phyloP scores from a whole-genome alignment of 1,140 invertebrate species.

The Sycophaga agraensis region DNA sequence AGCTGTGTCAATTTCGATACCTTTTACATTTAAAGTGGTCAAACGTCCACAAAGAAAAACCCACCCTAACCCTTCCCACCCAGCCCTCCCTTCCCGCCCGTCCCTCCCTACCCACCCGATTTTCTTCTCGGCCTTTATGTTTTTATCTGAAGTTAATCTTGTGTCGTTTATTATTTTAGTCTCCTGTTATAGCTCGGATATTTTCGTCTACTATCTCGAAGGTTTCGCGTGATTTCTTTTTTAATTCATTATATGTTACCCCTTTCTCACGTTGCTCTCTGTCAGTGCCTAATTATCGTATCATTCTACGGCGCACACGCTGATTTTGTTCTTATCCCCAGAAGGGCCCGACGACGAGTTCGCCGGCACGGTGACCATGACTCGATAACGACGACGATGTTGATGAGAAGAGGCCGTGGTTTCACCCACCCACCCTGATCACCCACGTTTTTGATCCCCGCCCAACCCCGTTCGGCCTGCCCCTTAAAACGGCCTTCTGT shows the following conservation, averaged over 20 bases:
- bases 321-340: conserved; percentile 31
- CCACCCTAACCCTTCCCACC: too few species aligned
- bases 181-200: conserved; percentile 12
- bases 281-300: conserved; percentile 36
- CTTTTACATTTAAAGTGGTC: conserved; percentile 38
- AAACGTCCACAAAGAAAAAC: conserved; percentile 41
- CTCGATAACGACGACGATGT: conserved; percentile 53
- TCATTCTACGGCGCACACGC: conserved; percentile 30
- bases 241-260: conserved; percentile 31
- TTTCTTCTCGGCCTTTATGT: conserved; percentile 30
- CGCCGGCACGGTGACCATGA: conserved; percentile 46
- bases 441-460: conserved; percentile 55
- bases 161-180: conserved; percentile 22
- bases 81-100: conserved; percentile 47
- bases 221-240: conserved; percentile 19
- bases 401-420: conserved; percentile 61
- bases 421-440: conserved; percentile 62
- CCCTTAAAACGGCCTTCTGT: conserved; percentile 54
- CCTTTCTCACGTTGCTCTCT: conserved; percentile 37
- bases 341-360: conserved; percentile 34
- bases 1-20: conserved; percentile 39
- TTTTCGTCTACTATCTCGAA: conserved; percentile 14
- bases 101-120: conserved; percentile 37
- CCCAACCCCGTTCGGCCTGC: conserved; percentile 57
- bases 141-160: conserved; percentile 21